These are phyloP conservation scores for Eilema caniola DNA, from an alignment of 2,888 invertebrate genomes.

Conservation along the genomic window DNA sequence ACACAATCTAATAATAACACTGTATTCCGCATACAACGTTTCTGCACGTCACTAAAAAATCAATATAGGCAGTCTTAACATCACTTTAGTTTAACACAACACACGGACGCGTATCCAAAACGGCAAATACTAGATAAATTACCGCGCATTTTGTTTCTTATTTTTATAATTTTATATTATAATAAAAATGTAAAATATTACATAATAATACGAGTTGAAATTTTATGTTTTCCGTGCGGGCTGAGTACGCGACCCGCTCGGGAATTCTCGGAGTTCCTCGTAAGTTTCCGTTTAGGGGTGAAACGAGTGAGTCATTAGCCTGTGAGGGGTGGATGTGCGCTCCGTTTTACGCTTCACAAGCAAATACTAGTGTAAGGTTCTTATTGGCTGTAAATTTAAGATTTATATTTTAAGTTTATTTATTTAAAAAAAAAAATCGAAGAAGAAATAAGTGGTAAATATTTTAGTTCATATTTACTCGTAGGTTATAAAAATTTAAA, in stretches of 20 bases:
- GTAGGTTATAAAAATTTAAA: not conserved
- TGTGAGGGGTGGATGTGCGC: conserved; percentile 75
- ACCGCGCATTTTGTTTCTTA: conserved; percentile 47
- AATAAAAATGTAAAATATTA: conserved; percentile 71
- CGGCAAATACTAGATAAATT: conserved; percentile 35
- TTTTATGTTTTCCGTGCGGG: conserved; percentile 74
- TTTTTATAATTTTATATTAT: conserved; percentile 42
- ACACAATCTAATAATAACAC: conserved; percentile 75
- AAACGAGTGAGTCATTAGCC: conserved; percentile 78
- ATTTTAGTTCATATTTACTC: not conserved
- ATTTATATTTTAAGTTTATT: not conserved
- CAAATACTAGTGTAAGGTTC: conserved; percentile 17
- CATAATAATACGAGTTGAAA: conserved; percentile 73
- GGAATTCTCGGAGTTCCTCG: conserved; percentile 66
- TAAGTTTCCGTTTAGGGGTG: conserved; percentile 64
- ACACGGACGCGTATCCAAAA: conserved; percentile 36
- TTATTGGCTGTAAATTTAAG: conserved; percentile 8
- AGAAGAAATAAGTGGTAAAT: not conserved
- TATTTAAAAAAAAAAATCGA: not conserved
- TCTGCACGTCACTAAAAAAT: conserved; percentile 80
- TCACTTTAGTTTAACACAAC: conserved; percentile 43
- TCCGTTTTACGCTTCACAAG: conserved; percentile 64
- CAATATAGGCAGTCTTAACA: conserved; percentile 65
- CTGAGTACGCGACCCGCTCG: conserved; percentile 66
- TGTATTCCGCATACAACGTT: conserved; percentile 73